These are phyloP conservation scores for Naso thynnoides DNA, from an alignment of 2,797 vertebrate genomes.

Conservation along the genomic window DNA sequence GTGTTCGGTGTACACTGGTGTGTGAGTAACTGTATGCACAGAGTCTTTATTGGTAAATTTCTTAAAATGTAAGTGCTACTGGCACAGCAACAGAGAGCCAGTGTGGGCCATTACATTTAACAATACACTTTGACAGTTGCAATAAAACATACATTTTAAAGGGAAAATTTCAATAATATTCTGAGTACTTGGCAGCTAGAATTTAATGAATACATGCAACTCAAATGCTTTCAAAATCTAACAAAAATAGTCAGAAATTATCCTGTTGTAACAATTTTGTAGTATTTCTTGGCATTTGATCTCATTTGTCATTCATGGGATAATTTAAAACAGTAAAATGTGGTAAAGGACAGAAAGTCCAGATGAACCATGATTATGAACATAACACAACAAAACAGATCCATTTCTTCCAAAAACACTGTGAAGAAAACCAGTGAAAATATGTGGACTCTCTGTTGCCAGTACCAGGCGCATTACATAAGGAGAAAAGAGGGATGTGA, in stretches of 20 bases:
- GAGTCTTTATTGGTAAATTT: not conserved
- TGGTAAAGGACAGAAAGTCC: not conserved
- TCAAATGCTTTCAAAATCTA: not conserved
- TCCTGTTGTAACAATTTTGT: not conserved
- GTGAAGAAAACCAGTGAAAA: not conserved
- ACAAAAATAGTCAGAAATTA: not conserved
- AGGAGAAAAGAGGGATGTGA: not conserved
- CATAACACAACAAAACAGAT: not conserved
- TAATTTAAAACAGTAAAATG: not conserved
- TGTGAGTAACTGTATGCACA: constrained; percentile 12
- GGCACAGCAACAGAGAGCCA: not conserved
- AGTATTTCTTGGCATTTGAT: not conserved
- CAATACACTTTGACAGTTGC: not conserved
- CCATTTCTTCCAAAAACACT: not conserved
- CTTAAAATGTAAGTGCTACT: not conserved
- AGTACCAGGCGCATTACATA: not conserved
- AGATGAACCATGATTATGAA: not conserved
- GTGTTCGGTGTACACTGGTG: not conserved
- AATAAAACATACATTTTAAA: not conserved
- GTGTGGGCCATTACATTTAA: not conserved
- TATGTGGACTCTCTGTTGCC: not conserved
- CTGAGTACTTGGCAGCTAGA: not conserved
- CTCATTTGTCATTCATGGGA: not conserved
- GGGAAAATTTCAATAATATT: not conserved
- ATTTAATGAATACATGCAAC: not conserved